These are phyloP conservation scores for Colinus virginianus DNA, from an alignment of 2,113 vertebrate species.

Conservation along the genomic window DNA sequence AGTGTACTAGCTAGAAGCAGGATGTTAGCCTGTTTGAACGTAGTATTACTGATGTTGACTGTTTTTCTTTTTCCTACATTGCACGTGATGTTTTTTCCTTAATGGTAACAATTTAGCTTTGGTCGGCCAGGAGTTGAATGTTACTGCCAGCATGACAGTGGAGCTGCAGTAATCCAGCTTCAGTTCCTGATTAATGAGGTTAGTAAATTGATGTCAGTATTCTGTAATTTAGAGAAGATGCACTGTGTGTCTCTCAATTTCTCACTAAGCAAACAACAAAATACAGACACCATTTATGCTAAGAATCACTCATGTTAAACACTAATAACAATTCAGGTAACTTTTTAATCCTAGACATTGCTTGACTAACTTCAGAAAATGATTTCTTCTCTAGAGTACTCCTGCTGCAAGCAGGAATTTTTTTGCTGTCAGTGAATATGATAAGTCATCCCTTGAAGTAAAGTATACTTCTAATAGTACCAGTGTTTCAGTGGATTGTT, in stretches of 20 bases:
- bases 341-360: background rate
- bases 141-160: slow-evolving; percentile 96
- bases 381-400: background rate
- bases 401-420: background rate
- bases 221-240: background rate
- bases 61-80: background rate
- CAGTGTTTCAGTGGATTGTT: background rate
- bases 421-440: background rate
- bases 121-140: slow-evolving; percentile 97
- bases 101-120: slow-evolving; percentile 86
- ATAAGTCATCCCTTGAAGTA: background rate
- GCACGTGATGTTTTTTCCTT: slow-evolving; percentile 79
- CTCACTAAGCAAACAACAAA: background rate
- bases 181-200: slow-evolving; percentile 99
- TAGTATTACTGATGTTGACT: background rate
- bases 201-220: slow-evolving; percentile 59
- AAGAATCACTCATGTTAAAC: background rate
- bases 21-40: background rate
- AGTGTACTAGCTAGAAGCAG: background rate
- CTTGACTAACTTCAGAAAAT: background rate
- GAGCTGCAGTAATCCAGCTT: slow-evolving; percentile 95
- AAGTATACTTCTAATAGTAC: background rate
- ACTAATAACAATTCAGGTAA: background rate
- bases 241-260: background rate
- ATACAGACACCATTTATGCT: background rate